Percentiles rank a stretch among this genome's conserved stretches.
phyloP scores from a whole-genome alignment of 2,113 vertebrate species.

The Lagopus leucura region DNA sequence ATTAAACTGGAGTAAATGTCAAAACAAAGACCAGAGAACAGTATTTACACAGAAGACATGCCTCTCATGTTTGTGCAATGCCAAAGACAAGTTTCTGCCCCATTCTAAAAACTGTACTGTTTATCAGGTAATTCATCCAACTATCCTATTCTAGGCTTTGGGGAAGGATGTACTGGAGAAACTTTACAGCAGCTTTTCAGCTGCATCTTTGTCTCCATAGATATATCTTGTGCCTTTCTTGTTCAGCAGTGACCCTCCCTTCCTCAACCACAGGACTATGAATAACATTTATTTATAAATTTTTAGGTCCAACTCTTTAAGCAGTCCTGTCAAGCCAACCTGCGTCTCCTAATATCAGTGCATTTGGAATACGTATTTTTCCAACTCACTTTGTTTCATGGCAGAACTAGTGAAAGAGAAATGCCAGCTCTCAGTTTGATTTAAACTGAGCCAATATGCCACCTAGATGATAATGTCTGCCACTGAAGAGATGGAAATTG shows the following conservation, averaged over 20 bases:
- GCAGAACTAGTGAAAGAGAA: background rate
- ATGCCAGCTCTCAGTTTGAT: background rate
- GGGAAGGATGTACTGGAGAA: background rate
- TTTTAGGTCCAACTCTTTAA: background rate
- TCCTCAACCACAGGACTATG: background rate
- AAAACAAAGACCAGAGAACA: slow-evolving; percentile 25
- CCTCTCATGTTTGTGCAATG: background rate
- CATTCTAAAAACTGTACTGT: background rate
- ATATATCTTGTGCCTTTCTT: background rate
- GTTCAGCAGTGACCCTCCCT: background rate
- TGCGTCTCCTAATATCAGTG: accelerated
- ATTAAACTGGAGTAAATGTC: slow-evolving; percentile 63
- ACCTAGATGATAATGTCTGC: slow-evolving; percentile 3
- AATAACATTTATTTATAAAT: background rate
- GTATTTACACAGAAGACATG: slow-evolving; percentile 21
- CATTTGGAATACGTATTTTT: accelerated
- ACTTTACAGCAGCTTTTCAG: background rate
- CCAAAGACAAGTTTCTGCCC: slow-evolving; percentile 12
- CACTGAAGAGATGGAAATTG: background rate
- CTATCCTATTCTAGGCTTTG: background rate
- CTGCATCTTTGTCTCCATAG: background rate
- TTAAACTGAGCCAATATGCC: background rate
- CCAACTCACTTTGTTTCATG: background rate
- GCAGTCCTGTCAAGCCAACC: background rate
- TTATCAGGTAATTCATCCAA: background rate